These are phyloP conservation scores for Nyctereutes procyonoides DNA, from an alignment of 2,113 vertebrate genomes.

Conservation along the genomic window DNA sequence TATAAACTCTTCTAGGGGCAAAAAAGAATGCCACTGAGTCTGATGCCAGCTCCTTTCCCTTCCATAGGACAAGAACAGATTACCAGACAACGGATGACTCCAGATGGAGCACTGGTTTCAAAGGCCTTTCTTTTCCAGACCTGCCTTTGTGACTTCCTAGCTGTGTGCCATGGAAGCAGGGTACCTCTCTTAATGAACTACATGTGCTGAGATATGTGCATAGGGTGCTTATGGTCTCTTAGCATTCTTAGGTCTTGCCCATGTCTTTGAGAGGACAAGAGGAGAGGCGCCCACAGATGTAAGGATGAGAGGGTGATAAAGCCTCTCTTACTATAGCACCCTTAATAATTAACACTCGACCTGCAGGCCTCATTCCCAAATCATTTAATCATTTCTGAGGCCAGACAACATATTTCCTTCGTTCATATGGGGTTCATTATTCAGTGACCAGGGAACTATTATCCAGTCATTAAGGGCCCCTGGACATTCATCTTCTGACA, in stretches of 20 bases:
- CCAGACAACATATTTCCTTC: constrained; percentile 27
- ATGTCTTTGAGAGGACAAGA: not conserved
- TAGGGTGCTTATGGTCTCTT: not conserved
- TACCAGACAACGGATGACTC: not conserved
- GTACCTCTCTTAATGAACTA: not conserved
- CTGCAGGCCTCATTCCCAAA: not conserved
- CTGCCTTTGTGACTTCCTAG: not conserved
- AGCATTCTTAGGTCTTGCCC: not conserved
- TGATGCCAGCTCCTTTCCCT: not conserved
- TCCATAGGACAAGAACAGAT: rapidly evolving
- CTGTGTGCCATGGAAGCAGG: not conserved
- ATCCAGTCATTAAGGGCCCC: not conserved
- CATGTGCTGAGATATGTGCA: too few species aligned
- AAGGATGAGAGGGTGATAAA: not conserved
- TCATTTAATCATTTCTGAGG: constrained; percentile 49
- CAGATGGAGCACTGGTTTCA: not conserved
- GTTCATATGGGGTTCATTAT: constrained; percentile 39
- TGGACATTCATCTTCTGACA: constrained; percentile 53
- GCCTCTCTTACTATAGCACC: not conserved
- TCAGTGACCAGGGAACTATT: constrained; percentile 53
- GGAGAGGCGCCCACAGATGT: not conserved
- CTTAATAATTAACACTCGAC: constrained; percentile 59
- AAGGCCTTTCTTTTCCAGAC: not conserved
- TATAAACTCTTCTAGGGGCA: not conserved
- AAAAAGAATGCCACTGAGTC: not conserved